These are phyloP conservation scores for Carlito syrichta DNA, from an alignment of 2,113 vertebrate species.

Conservation along the genomic window DNA sequence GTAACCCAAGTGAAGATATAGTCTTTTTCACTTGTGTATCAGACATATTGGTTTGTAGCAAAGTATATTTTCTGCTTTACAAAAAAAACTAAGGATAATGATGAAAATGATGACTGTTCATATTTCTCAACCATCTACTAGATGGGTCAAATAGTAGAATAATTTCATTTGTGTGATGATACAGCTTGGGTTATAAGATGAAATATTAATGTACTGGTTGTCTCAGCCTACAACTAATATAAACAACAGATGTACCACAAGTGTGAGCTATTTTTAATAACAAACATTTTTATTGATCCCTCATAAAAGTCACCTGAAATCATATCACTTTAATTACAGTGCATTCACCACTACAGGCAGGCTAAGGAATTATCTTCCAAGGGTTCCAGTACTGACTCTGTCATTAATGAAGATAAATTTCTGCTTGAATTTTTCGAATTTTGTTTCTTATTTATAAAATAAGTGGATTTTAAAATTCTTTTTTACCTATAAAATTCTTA, in stretches of 20 bases:
- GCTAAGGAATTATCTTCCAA: not conserved
- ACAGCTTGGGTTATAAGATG: not conserved
- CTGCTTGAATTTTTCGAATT: not conserved
- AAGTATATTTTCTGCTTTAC: not conserved
- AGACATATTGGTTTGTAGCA: not conserved
- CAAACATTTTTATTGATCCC: not conserved
- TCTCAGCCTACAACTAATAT: not conserved
- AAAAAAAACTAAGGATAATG: not conserved
- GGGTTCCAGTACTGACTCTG: not conserved
- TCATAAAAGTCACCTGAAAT: not conserved
- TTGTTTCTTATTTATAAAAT: not conserved
- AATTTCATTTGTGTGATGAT: not conserved
- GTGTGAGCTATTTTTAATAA: not conserved
- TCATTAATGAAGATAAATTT: not conserved
- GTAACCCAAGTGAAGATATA: not conserved
- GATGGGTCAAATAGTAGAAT: not conserved
- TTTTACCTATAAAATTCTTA: not conserved
- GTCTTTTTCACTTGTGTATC: not conserved
- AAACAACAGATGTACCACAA: not conserved
- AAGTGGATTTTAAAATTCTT: not conserved
- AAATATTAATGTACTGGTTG: not conserved
- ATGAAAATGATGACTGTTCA: not conserved
- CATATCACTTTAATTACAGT: not conserved
- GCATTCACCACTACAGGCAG: not conserved
- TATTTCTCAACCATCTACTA: not conserved